phyloP scores from a whole-genome alignment of 2,797 vertebrate species.

The Ctenosaura bakeri region DNA sequence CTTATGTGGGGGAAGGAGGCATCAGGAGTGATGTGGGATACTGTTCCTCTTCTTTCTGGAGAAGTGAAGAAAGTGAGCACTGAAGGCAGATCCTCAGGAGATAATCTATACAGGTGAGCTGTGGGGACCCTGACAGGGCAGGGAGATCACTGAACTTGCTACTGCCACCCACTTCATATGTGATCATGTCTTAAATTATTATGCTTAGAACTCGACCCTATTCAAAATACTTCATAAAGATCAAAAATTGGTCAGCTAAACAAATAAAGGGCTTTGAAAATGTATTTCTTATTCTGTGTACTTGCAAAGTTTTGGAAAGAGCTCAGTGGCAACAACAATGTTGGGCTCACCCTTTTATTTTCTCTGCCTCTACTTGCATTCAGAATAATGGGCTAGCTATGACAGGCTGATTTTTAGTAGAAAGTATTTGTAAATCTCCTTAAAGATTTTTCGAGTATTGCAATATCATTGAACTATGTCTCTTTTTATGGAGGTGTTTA shows the following conservation, averaged over 20 bases:
- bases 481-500: neutral
- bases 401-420: neutral
- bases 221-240: neutral
- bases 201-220: conserved; percentile 14
- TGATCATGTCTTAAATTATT: neutral
- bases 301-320: neutral
- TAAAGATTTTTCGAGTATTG: neutral
- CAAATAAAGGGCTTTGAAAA: neutral
- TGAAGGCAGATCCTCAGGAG: too few species aligned
- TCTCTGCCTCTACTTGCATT: neutral
- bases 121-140: too few species aligned
- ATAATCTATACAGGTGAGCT: too few species aligned
- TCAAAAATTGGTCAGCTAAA: neutral
- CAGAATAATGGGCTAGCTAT: too few species aligned
- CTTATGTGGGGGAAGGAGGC: too few species aligned
- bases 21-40: too few species aligned
- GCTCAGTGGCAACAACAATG: neutral
- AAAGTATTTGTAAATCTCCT: conserved; percentile 2
- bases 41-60: too few species aligned
- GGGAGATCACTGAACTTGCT: too few species aligned
- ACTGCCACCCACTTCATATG: too few species aligned
- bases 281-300: neutral
- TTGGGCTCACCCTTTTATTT: neutral
- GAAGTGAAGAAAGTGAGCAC: too few species aligned
- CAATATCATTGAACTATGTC: neutral